Conservation (phyloP, 2,888 invertebrate species). For the Linnaemya vulpina region DNA sequence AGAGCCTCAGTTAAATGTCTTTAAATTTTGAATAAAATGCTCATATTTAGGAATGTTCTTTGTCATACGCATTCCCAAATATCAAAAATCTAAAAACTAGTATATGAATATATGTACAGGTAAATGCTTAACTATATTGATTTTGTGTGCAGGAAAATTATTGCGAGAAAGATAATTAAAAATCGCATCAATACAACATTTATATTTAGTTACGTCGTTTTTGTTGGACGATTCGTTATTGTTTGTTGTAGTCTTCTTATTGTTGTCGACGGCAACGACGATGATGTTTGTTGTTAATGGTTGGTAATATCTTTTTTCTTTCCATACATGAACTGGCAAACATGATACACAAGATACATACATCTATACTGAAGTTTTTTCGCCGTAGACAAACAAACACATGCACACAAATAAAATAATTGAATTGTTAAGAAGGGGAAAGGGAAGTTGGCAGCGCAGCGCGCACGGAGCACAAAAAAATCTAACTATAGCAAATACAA, state of each 20-base stretch:
- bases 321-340: slow-evolving; percentile 60
- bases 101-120: too few relatives aligned
- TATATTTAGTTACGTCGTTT: slow-evolving; percentile 52
- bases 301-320: slow-evolving; percentile 39
- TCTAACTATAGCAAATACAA: slow-evolving; percentile 66
- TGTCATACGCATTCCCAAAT: too few relatives aligned
- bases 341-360: slow-evolving; percentile 48
- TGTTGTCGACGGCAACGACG: slow-evolving; percentile 46
- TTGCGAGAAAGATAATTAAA: neutral
- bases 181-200: slow-evolving; percentile 42
- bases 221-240: slow-evolving; percentile 61
- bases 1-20: too few relatives aligned
- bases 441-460: slow-evolving; percentile 69
- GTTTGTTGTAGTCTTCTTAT: slow-evolving; percentile 56
- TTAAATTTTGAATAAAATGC: too few relatives aligned
- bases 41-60: too few relatives aligned
- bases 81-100: too few relatives aligned
- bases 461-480: slow-evolving; percentile 68
- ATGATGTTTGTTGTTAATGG: slow-evolving; percentile 59
- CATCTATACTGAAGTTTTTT: slow-evolving; percentile 49
- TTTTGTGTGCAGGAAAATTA: neutral
- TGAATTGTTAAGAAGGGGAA: slow-evolving; percentile 57
- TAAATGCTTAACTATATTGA: too few relatives aligned
- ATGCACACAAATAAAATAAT: neutral
- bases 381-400: slow-evolving; percentile 29